A percentile compares a stretch with the other conserved stretches of the same genome.
These are phyloP conservation scores for Paramisgurnus dabryanus DNA, from an alignment of 2,113 vertebrate genomes.

Conservation along the genomic window DNA sequence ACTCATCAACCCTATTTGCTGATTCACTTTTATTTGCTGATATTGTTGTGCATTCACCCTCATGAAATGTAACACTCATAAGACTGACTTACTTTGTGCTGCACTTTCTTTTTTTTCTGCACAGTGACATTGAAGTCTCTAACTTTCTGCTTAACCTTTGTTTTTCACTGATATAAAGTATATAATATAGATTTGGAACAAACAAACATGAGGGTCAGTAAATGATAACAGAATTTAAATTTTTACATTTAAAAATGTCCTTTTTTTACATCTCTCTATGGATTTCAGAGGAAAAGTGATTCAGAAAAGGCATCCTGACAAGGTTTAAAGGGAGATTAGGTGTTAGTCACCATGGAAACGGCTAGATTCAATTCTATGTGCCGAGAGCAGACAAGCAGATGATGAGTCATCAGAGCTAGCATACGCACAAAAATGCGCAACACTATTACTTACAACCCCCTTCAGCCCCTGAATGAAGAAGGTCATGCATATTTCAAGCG, in stretches of 20 bases:
- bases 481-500: constrained; percentile 32
- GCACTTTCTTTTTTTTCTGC: too few species aligned
- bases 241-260: too few species aligned
- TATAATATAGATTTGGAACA: too few species aligned
- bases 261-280: not conserved
- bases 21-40: not conserved
- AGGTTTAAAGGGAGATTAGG: constrained; percentile 40
- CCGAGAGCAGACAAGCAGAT: constrained; percentile 46
- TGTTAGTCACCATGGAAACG: constrained; percentile 66
- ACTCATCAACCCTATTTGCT: not conserved
- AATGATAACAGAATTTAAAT: too few species aligned
- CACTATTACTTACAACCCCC: not conserved
- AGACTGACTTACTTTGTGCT: too few species aligned
- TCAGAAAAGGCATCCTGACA: constrained; percentile 8
- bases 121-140: too few species aligned
- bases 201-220: too few species aligned
- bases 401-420: constrained; percentile 59
- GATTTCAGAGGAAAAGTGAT: not conserved
- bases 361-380: constrained; percentile 59
- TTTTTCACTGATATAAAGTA: too few species aligned
- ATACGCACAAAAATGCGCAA: constrained; percentile 6
- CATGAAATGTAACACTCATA: too few species aligned
- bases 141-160: too few species aligned
- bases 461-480: constrained; percentile 29
- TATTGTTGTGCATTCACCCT: too few species aligned